Base-by-base conservation (phyloP, 2,113 vertebrate genomes). In the Synodontis membranacea region DNA sequence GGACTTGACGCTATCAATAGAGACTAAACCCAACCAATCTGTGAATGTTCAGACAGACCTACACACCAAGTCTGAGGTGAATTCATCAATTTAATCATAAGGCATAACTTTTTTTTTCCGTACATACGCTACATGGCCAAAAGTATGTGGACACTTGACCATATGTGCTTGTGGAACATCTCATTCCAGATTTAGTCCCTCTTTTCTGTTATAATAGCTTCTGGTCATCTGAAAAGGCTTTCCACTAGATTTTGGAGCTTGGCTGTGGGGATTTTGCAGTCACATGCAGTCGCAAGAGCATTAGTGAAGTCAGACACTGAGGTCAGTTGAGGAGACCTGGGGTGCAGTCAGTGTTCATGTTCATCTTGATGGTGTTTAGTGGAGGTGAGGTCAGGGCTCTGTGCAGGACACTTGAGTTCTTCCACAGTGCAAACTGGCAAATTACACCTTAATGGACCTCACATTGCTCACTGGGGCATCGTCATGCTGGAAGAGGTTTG, bases 51-150 rank as follows among this genome's bases (percentile, higher is more conserved):
- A 89, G 78, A 68, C 70, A 56, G 91, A 92, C 4, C 4, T 84
- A 1, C 89, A 91, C 23, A 92, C 91, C 72, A 84, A 88, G 44
- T 28, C 78, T 28, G 92, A 94, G 94, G 94, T 96, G 72, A 79
- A 75, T 19, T 82, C 39, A 25, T 34, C 34, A 10, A 17, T 52
- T 82, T 23, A 9, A 9, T 78, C 60, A 21, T 50, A 28, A 31
- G n/a, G 0, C 5, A 60, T 34, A 56, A 46, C 12, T 7, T 64
- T 72, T 42, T 21, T 75, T 7, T 48, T n/a, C n/a, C n/a, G 72
- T 19, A 78, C 34, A 14, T 50, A 78, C 14, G 19, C 46, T 31
- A 0, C 15, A n/a, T 52, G 2, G 25, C 7, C 6, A 31, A 34
- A 76, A 12, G 31, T 80, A 25, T 37, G 31, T 25, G 76, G 31